Base-by-base conservation (phyloP, 2,113 vertebrate species). In the Argyrosomus japonicus region DNA sequence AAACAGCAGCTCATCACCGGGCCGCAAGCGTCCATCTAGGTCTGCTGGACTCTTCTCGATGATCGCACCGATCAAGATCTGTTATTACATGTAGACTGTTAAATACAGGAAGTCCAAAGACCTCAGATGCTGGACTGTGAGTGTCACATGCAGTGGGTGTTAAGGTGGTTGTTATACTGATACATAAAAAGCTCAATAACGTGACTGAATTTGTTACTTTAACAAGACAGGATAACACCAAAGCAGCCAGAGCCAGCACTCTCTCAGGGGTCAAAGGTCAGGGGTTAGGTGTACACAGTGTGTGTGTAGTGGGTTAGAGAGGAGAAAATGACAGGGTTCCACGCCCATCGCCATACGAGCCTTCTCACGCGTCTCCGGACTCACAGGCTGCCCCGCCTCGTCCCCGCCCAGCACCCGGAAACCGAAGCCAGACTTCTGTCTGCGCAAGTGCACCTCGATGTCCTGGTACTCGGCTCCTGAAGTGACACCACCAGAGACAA, bases 381-480 rank as follows among this genome's bases (percentile, higher is more conserved):
- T 99, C 94, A 99, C 98, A 93, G 98, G 97, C 92, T 98, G 98
- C 86, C 98, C 98, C 40, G 97, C 97, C 93, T 99, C 98, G 85
- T 99, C 98, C 92, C 98, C 98, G 76, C 98, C 98, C 67, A 99
- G 95, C 89, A 99, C 98, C 87, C 98, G 96, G 95, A 99, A 99
- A 65, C 98, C 98, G 85, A 99, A 99, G 50, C 98, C 98, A 65
- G 98, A 99, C 91, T 99, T 98, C 95, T 99, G 98, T 79, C 98
- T 95, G 76, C 97, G 96, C 93, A 99, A 96, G 85, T 97, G 96
- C 90, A 99, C 97, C 94, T 99, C 98, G 79, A 99, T 88, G 86
- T 99, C 98, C 90, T 97, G 98, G 94, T 96, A 99, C 89, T 98
- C 98, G 0, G 94, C 93, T 90, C 95, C 97, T 97, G 92, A 75